Base-by-base conservation (phyloP, 2,797 vertebrate species). In the Capromys pilorides region DNA sequence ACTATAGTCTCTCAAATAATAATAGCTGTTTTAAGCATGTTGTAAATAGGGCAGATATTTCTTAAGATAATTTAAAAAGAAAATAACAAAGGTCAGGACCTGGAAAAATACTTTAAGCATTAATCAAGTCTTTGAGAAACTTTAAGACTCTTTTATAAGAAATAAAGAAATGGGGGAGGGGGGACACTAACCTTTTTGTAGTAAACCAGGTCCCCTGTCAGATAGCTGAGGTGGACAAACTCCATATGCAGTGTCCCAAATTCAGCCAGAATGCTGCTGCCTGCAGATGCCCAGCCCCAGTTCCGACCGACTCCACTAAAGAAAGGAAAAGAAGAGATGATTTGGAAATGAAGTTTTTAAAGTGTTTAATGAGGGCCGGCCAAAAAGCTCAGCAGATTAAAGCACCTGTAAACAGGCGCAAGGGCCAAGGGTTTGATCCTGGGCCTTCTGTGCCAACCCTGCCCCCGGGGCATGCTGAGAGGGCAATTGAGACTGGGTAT, bases 201-300 rank as follows among this genome's bases (percentile, higher is more conserved):
- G 98, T 99, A 99, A 51, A 98, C 98, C 0, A 99, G 99, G 88
- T 99, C 99, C 62, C 99, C 99, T 3, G 99, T 99, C 97, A 99
- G 98, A 98, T 99, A 99, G 87, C 99, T 99, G 94, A 99, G 99
- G 96, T 99, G 99, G 69, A 99, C 99, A 98, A 99, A 99, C 98
- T 99, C 99, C 99, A 99, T 99, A 94, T 99, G 99, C 3, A 99
- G 98, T 2, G 99, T 99, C 87, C 99, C 99, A 89, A 99, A 99
- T 97, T 99, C 99, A 12, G 99, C 99, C 6, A 99, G 98, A 98
- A 99, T 99, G 97, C 99, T 99, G 98, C 99, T 99, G 82, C 99
- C 99, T 0, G 99, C 99, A 2, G 99, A 99, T 0, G 99, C 99
- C 99, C 99, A 99, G 94, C 99, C 99, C 99, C 99, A 99, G 98